These are phyloP conservation scores for Caerostris darwini DNA, from an alignment of 1,140 invertebrate genomes.

Conservation along the genomic window DNA sequence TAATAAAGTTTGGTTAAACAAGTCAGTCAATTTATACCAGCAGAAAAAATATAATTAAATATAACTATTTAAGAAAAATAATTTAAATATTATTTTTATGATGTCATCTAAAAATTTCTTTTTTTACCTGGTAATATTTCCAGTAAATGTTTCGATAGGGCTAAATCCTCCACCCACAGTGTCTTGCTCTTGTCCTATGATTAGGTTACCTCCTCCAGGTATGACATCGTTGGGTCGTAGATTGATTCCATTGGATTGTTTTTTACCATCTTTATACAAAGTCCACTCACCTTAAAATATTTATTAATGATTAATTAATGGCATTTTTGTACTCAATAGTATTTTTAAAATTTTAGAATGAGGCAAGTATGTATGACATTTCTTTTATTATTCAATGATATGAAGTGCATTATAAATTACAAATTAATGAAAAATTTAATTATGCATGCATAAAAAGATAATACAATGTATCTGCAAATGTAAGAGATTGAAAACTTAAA, in stretches of 20 bases:
- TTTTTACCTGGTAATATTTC: conserved; percentile 73
- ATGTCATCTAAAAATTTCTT: neutral
- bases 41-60: too few species aligned
- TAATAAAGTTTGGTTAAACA: too few species aligned
- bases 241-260: conserved; percentile 21
- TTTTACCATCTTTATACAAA: conserved; percentile 69
- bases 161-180: conserved; percentile 63
- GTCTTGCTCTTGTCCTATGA: conserved; percentile 76
- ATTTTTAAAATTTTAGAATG: too few species aligned
- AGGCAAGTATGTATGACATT: too few species aligned
- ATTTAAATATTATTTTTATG: too few species aligned
- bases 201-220: conserved; percentile 34
- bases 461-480: neutral
- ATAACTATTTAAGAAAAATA: too few species aligned
- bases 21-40: too few species aligned
- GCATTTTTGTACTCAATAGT: neutral
- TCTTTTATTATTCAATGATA: too few species aligned
- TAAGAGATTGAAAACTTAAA: neutral
- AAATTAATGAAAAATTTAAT: too few species aligned
- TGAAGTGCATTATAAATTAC: too few species aligned
- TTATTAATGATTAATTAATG: neutral
- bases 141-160: conserved; percentile 62
- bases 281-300: conserved; percentile 62
- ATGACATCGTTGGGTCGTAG: conserved; percentile 33
- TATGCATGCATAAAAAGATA: neutral